Percentiles rank a stretch among this genome's conserved stretches.
phyloP scores from a whole-genome alignment of 2,888 invertebrate species.

The Athetis lepigone region DNA sequence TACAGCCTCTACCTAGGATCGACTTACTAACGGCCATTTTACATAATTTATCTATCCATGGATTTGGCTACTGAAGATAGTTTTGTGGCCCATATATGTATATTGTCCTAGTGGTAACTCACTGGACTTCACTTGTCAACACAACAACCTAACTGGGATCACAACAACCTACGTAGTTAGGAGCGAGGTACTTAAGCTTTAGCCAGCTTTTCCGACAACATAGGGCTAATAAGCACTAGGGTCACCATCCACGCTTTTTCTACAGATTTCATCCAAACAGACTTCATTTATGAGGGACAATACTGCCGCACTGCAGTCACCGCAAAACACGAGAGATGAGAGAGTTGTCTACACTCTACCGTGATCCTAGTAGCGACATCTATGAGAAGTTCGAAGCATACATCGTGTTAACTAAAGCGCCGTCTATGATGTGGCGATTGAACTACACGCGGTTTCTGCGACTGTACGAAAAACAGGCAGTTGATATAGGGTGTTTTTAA shows the following conservation, averaged over 20 bases:
- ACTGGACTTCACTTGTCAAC: too few species aligned
- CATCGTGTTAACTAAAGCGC: too few species aligned
- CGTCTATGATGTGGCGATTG: too few species aligned
- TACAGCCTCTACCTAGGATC: too few species aligned
- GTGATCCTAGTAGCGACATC: conserved; percentile 6
- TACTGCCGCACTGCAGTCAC: conserved; percentile 2
- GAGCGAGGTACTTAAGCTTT: background rate
- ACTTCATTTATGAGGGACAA: background rate
- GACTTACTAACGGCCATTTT: too few species aligned
- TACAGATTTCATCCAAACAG: background rate
- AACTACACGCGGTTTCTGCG: background rate
- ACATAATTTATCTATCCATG: too few species aligned
- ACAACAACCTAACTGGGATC: too few species aligned
- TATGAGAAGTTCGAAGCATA: background rate
- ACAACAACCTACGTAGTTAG: background rate
- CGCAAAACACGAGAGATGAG: background rate
- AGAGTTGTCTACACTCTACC: background rate
- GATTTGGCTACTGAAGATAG: too few species aligned
- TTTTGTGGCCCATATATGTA: too few species aligned
- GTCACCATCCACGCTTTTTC: background rate
- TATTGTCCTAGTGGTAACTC: too few species aligned
- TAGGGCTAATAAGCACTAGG: background rate
- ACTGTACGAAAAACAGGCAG: too few species aligned
- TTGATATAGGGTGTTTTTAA: too few species aligned
- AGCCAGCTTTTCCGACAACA: background rate